Percentiles rank a stretch among this genome's conserved stretches.
phyloP scores from a whole-genome alignment of 2,113 vertebrate species.

The Salvelinus sp. region DNA sequence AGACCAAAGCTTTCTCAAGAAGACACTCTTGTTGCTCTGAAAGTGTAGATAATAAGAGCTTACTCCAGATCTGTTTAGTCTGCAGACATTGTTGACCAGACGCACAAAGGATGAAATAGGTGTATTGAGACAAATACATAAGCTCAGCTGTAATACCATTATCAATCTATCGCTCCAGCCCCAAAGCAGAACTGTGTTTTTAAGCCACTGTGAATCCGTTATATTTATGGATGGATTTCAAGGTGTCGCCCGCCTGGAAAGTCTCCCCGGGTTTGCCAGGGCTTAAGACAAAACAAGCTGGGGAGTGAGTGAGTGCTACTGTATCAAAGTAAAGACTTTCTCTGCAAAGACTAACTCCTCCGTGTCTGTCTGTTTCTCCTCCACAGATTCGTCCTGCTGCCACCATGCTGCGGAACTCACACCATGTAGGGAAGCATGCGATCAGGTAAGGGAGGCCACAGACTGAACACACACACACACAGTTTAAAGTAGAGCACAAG shows the following conservation, averaged over 20 bases:
- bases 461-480: slow-evolving; percentile 17
- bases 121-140: not conserved
- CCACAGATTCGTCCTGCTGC: slow-evolving; percentile 89
- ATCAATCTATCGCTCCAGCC: not conserved
- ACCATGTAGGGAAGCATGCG: slow-evolving; percentile 92
- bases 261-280: not conserved
- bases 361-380: slow-evolving; percentile 18
- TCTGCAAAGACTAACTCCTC: not conserved
- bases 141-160: not conserved
- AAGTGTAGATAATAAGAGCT: not conserved
- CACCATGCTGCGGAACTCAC: slow-evolving; percentile 84
- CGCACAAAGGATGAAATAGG: no score
- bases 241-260: slow-evolving; percentile 3
- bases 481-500: not conserved
- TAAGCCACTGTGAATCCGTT: not conserved
- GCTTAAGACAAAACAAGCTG: slow-evolving; percentile 10
- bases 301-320: slow-evolving; percentile 7
- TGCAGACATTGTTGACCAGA: not conserved
- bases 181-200: not conserved
- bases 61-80: slow-evolving; percentile 1
- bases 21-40: no score
- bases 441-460: slow-evolving; percentile 81
- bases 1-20: no score
- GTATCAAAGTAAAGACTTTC: slow-evolving; percentile 13
- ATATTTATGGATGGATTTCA: slow-evolving; percentile 4